Evolutionary conservation across 2,797 vertebrate genomes (phyloP).

Genomic region (Mus spretus): DNA sequence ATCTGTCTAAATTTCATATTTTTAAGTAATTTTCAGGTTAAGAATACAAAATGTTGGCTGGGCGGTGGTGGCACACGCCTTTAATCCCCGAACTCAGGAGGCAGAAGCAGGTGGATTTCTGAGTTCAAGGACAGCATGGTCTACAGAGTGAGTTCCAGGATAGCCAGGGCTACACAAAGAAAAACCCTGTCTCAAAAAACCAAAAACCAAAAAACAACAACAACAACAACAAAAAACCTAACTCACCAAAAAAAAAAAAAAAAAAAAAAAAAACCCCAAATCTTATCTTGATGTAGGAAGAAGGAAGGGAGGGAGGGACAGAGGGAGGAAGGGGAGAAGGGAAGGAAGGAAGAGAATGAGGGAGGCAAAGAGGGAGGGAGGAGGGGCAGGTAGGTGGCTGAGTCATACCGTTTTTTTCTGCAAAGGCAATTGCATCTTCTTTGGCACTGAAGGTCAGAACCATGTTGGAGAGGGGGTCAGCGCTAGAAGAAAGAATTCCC

Average conservation of each 20-base stretch:
- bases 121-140: too few species aligned
- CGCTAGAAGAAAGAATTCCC: conserved; percentile 89
- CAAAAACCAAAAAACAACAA: too few species aligned
- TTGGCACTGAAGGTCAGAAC: conserved; percentile 94
- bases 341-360: background rate
- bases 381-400: background rate
- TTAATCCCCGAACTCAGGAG: too few species aligned
- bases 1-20: background rate
- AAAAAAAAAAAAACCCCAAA: background rate
- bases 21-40: conserved; percentile 15
- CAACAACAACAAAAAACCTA: too few species aligned
- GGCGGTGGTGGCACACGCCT: too few species aligned
- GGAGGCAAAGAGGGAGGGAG: background rate
- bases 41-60: conserved; percentile 37
- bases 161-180: too few species aligned
- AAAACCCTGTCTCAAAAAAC: too few species aligned
- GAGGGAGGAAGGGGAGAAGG: background rate
- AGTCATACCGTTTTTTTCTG: conserved; percentile 96
- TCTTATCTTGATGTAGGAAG: background rate
- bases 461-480: conserved; percentile 97
- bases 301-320: too few species aligned
- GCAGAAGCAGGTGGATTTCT: too few species aligned
- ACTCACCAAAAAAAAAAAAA: too few species aligned
- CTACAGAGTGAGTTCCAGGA: too few species aligned
- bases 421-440: conserved; percentile 96